Conservation (phyloP, 2,888 invertebrate species). For the Micoletzkya japonica region DNA sequence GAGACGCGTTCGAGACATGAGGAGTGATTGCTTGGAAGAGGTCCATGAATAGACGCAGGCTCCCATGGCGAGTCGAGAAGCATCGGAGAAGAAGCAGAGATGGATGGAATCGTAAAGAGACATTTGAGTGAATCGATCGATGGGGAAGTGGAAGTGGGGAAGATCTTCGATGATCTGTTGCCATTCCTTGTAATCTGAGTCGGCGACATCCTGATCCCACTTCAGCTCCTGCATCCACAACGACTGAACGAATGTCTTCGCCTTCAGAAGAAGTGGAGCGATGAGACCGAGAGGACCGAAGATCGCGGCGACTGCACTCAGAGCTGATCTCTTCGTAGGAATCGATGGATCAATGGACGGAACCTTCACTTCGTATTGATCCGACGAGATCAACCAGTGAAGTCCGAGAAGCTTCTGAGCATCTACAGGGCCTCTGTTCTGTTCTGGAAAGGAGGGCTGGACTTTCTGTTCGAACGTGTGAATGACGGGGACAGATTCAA, state of each 20-base stretch:
- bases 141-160: background rate
- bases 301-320: background rate
- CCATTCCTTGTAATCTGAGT: background rate
- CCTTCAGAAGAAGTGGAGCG: background rate
- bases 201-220: background rate
- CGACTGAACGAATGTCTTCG: background rate
- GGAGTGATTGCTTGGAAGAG: background rate
- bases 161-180: background rate
- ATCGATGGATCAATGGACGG: background rate
- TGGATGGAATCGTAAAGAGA: background rate
- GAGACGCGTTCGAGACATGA: background rate
- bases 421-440: background rate
- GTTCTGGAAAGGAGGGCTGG: background rate
- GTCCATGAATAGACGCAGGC: background rate
- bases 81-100: slow-evolving; percentile 1
- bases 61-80: background rate
- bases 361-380: background rate
- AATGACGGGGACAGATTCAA: too few species aligned
- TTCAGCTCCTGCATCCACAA: background rate
- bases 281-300: background rate
- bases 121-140: background rate
- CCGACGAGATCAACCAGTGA: background rate
- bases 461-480: background rate
- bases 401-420: slow-evolving; percentile 6
- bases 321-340: background rate